These are phyloP conservation scores for Brachypodius melanocephalos DNA, from an alignment of 2,113 vertebrate genomes.

Conservation along the genomic window DNA sequence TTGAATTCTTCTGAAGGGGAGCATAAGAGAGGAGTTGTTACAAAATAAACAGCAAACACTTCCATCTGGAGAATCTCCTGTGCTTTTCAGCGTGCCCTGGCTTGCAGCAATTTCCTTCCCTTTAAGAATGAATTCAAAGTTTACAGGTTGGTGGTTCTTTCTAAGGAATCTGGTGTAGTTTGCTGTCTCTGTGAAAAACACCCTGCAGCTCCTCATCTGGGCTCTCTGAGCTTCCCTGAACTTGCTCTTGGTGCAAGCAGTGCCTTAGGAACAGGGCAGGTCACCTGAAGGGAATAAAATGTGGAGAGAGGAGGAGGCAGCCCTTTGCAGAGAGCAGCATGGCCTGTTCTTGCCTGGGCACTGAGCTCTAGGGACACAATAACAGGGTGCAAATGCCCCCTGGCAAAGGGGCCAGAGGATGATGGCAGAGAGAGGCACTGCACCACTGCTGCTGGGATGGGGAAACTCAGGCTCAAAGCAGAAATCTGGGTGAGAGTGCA, in stretches of 20 bases:
- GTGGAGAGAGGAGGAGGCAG: not conserved
- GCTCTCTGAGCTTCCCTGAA: not conserved
- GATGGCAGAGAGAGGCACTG: not conserved
- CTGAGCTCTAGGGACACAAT: not conserved
- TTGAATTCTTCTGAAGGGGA: not conserved
- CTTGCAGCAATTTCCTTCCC: not conserved
- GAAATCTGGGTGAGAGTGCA: not conserved
- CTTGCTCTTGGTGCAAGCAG: not conserved
- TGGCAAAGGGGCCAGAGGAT: not conserved
- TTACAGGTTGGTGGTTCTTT: not conserved
- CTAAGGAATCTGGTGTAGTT: not conserved
- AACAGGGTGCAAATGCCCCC: not conserved
- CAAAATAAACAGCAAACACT: not conserved
- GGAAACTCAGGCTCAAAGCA: not conserved
- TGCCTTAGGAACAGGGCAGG: not conserved
- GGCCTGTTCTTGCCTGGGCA: not conserved
- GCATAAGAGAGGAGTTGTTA: not conserved
- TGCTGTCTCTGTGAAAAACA: not conserved
- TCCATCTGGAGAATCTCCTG: not conserved
- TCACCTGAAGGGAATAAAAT: not conserved
- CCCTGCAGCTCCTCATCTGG: not conserved
- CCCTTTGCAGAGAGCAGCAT: not conserved
- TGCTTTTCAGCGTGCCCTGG: not conserved
- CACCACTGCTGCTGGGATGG: not conserved
- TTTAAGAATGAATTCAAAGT: not conserved